Conservation (phyloP, 2,888 invertebrate genomes). For the Mylabris sibirica region DNA sequence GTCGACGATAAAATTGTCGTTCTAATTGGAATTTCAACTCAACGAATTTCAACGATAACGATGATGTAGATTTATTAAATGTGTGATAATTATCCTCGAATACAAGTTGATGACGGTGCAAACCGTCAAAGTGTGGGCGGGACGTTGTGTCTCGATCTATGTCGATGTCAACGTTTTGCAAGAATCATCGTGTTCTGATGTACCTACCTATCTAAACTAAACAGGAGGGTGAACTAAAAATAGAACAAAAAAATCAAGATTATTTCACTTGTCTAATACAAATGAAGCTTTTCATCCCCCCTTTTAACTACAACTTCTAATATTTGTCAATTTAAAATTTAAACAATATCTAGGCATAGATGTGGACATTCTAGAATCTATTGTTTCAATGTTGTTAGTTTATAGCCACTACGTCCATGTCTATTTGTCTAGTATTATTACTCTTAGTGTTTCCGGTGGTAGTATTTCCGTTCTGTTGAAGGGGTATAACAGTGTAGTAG, state of each 20-base stretch:
- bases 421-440: slow-evolving; percentile 50
- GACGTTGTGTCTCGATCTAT: neutral
- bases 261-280: too few species aligned
- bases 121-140: neutral
- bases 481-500: slow-evolving; percentile 13
- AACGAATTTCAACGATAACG: neutral
- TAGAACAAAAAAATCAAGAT: neutral
- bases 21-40: neutral
- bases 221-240: neutral
- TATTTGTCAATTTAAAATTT: neutral
- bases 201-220: neutral
- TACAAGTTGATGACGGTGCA: slow-evolving; percentile 28
- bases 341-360: neutral
- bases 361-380: too few species aligned
- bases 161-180: slow-evolving; percentile 1
- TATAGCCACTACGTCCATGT: slow-evolving; percentile 15
- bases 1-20: neutral
- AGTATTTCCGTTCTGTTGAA: slow-evolving; percentile 37
- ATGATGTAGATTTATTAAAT: slow-evolving; percentile 12
- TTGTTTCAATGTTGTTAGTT: neutral
- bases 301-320: neutral
- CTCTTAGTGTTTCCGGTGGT: slow-evolving; percentile 43
- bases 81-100: slow-evolving; percentile 29
- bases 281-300: slow-evolving; percentile 25
- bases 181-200: neutral